Evolutionary conservation across 2,113 vertebrate species (phyloP).

Genomic region (Campylomormyrus tamandua): DNA sequence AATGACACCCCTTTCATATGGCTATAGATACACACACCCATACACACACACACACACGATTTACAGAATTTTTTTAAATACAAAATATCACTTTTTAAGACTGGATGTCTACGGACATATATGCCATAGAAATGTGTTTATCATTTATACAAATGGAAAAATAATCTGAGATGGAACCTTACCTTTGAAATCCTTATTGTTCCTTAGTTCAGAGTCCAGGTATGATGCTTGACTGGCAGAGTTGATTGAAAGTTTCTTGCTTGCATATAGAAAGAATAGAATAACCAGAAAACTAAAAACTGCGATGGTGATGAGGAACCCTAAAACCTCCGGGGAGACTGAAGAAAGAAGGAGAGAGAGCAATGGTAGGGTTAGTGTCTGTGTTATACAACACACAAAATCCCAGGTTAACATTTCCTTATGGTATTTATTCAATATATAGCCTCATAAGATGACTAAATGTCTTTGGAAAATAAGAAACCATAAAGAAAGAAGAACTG

Average conservation of each 20-base stretch:
- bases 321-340: slow-evolving; percentile 96
- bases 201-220: slow-evolving; percentile 65
- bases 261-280: slow-evolving; percentile 93
- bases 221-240: slow-evolving; percentile 74
- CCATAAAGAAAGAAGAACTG: neutral
- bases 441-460: neutral
- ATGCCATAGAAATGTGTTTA: neutral
- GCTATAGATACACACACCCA: neutral
- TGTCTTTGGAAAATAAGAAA: neutral
- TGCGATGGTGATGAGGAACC: slow-evolving; percentile 85
- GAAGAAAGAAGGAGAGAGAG: slow-evolving; percentile 37
- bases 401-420: neutral
- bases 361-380: neutral
- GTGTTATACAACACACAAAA: neutral
- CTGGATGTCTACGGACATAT: neutral
- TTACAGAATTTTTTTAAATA: neutral
- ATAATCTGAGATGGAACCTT: neutral
- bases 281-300: slow-evolving; percentile 85
- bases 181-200: slow-evolving; percentile 45
- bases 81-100: neutral
- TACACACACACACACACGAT: neutral
- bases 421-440: neutral
- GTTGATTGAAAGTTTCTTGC: slow-evolving; percentile 92
- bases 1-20: neutral
- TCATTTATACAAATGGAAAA: neutral